Conservation (phyloP, 1,140 invertebrate genomes). For the Prorops nasuta region DNA sequence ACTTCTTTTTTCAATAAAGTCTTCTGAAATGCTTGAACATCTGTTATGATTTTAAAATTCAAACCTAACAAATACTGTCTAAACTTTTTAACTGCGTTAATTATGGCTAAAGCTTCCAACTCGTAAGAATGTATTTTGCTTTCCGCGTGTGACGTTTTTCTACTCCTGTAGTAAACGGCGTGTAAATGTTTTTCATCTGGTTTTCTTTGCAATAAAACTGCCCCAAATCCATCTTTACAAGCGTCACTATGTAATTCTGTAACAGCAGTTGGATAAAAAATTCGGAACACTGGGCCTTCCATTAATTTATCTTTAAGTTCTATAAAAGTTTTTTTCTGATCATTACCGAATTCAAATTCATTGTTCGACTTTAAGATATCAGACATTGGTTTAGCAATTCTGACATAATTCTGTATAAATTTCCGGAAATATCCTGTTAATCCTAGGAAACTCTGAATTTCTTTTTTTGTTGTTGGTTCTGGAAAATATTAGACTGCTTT, state of each 20-base stretch:
- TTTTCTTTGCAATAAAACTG: slow-evolving; percentile 16
- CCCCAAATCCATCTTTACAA: too few relatives aligned
- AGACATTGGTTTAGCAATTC: neutral
- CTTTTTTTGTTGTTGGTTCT: neutral
- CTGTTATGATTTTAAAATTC: slow-evolving; percentile 15
- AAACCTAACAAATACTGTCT: slow-evolving; percentile 10
- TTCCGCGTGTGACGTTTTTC: slow-evolving; percentile 26
- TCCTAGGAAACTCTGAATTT: neutral
- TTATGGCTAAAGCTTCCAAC: slow-evolving; percentile 23
- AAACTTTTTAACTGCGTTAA: slow-evolving; percentile 18
- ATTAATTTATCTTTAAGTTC: slow-evolving; percentile 1
- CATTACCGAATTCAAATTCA: neutral
- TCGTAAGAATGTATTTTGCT: slow-evolving; percentile 17
- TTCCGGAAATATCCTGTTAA: too few relatives aligned
- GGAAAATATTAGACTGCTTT: neutral
- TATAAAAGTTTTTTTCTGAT: neutral
- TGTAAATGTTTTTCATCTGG: neutral
- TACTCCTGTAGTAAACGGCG: neutral
- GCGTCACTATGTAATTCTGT: slow-evolving; percentile 28
- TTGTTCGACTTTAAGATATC: neutral
- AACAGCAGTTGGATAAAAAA: slow-evolving; percentile 11
- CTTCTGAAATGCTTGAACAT: slow-evolving; percentile 4
- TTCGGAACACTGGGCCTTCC: neutral
- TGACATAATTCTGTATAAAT: neutral
- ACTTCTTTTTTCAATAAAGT: slow-evolving; percentile 6